These are phyloP conservation scores for Dynastes hyllus DNA, from an alignment of 2,888 invertebrate genomes.

Conservation along the genomic window DNA sequence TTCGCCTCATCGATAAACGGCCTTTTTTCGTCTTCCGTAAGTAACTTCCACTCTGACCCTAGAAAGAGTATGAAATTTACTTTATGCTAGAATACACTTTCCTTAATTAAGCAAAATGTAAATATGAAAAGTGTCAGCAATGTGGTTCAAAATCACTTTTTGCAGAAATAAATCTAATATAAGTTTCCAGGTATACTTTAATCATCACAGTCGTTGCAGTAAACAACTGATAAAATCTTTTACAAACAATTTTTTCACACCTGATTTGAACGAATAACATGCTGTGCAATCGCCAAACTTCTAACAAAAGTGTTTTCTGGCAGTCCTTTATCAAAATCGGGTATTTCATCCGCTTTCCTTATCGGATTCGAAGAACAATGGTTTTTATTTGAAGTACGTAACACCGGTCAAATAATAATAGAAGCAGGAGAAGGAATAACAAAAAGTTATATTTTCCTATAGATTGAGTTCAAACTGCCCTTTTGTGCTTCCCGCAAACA, in stretches of 20 bases:
- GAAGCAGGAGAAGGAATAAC: constrained; percentile 54
- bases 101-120: not conserved
- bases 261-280: constrained; percentile 21
- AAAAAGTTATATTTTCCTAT: constrained; percentile 61
- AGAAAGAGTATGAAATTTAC: constrained; percentile 59
- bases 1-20: constrained; percentile 99
- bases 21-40: constrained; percentile 95
- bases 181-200: not conserved
- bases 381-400: constrained; percentile 54
- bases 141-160: no score
- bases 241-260: constrained; percentile 32
- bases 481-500: constrained; percentile 69
- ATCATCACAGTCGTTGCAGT: not conserved
- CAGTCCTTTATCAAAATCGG: constrained; percentile 28
- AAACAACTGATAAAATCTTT: constrained; percentile 11
- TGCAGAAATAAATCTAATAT: not conserved
- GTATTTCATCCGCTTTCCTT: constrained; percentile 39
- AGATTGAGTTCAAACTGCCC: constrained; percentile 70
- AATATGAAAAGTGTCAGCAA: not conserved
- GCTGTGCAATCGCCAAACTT: constrained; percentile 7
- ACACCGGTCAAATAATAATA: constrained; percentile 53
- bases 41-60: constrained; percentile 97
- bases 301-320: constrained; percentile 27
- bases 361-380: constrained; percentile 49
- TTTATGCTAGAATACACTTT: not conserved